Evolutionary conservation across 2,888 invertebrate genomes (phyloP), one percentile per base, ranked within the genome.

Genomic region (Aromia moschata): DNA sequence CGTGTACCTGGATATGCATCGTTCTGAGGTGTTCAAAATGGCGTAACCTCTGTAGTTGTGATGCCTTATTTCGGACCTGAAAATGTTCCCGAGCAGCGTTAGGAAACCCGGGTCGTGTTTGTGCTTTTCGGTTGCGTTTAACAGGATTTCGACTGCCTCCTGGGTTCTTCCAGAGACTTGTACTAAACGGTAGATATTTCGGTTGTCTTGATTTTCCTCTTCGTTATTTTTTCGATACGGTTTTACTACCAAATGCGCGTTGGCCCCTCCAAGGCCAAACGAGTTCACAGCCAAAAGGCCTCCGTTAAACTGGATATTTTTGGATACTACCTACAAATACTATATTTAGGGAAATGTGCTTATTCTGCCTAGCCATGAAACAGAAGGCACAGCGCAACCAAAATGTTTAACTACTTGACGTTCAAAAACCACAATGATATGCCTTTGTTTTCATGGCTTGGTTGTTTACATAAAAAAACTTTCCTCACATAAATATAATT

Each of bases 31-130:
- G 4, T 58, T 56, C 14, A 46, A 30, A n/a, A 43, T 20, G 7
- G 10, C 83, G 81, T 86, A 95, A 1, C 96, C 96, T 72, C 95
- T 87, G 81, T 85, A 89, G 18, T 86, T 82, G 80, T 94, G 93
- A 0, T 91, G 87, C 30, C 86, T 81, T 60, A 92, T 86, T 69
- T 87, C 85, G 44, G 81, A 83, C 25, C 84, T 81, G 75, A 90
- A 88, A 55, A 91, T 85, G 71, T 87, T 86, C 73, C 90, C 89
- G 49, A 96, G 79, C 53, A 94, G 81, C 41, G 87, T 85, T 73
- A 90, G 82, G 73, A 91, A 87, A 71, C 89, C 89, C 62, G 85
- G 84, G 74, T 91, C 89, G 47, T 82, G 80, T 33, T 81, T 77
- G 71, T 87, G 82, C 61, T 80, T 79, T 45, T 84, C 84, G 5